These are phyloP conservation scores for Choloepus hoffmanni DNA, from an alignment of 2,113 vertebrate species.

Conservation along the genomic window DNA sequence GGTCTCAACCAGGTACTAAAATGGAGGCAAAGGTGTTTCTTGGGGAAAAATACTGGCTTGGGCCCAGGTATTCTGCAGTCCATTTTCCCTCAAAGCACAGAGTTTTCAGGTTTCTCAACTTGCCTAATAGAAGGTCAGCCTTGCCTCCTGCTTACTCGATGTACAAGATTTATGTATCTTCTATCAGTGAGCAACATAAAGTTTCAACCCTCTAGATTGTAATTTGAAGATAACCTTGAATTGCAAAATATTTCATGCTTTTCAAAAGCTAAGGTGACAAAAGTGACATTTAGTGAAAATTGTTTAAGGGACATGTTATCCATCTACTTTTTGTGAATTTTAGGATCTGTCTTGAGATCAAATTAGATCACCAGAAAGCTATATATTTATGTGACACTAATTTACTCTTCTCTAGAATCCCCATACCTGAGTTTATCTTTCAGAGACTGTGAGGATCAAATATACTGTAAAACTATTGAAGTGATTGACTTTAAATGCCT, in stretches of 20 bases:
- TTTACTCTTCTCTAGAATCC: background rate
- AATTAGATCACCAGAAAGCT: background rate
- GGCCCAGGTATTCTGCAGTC: background rate
- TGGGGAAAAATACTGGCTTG: background rate
- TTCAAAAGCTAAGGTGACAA: constrained; percentile 23
- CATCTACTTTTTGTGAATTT: constrained; percentile 25
- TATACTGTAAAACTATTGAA: constrained; percentile 24
- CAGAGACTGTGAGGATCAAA: background rate
- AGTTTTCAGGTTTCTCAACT: background rate
- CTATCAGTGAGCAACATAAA: background rate
- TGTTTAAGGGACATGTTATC: background rate
- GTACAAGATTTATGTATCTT: background rate
- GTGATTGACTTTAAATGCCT: background rate
- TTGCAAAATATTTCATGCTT: background rate
- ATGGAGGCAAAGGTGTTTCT: background rate
- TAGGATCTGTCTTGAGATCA: background rate
- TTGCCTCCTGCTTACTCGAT: background rate
- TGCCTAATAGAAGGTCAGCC: background rate
- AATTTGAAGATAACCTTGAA: background rate
- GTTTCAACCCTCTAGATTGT: background rate
- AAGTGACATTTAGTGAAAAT: constrained; percentile 12
- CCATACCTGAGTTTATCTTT: background rate
- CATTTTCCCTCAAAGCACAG: background rate
- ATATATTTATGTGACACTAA: background rate
- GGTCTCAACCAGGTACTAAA: background rate